These are phyloP conservation scores for Rhagophthalmus giganteus DNA, from an alignment of 2,888 invertebrate genomes.

Conservation along the genomic window DNA sequence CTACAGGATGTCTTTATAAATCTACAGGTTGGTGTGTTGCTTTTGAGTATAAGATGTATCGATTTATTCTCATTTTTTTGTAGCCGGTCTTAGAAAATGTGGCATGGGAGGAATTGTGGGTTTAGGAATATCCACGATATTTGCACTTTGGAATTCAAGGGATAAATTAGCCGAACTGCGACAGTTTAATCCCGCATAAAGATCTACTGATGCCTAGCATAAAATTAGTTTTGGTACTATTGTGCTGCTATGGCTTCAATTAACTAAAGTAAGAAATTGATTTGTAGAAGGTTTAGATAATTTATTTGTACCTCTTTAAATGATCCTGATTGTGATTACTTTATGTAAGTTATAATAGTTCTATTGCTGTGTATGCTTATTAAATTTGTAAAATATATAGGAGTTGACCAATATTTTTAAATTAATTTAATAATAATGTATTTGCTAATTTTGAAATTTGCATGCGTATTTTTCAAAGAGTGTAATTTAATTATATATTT, in stretches of 20 bases:
- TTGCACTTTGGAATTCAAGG: slow-evolving; percentile 70
- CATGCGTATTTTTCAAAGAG: too few relatives aligned
- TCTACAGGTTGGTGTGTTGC: slow-evolving; percentile 77
- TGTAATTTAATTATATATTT: too few relatives aligned
- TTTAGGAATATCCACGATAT: slow-evolving; percentile 77
- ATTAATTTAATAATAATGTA: too few relatives aligned
- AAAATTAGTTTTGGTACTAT: slow-evolving; percentile 2
- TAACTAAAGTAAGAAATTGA: neutral
- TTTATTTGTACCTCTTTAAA: neutral
- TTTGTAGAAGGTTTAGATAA: neutral
- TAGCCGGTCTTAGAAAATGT: slow-evolving; percentile 81
- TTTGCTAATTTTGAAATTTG: too few relatives aligned
- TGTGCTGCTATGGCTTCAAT: neutral
- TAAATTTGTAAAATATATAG: neutral
- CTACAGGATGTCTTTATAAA: slow-evolving; percentile 89
- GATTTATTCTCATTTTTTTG: too few relatives aligned
- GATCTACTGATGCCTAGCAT: slow-evolving; percentile 28
- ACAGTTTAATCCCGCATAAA: slow-evolving; percentile 61
- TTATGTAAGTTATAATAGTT: neutral
- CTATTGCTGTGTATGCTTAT: neutral
- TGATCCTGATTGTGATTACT: neutral
- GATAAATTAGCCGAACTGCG: slow-evolving; percentile 58
- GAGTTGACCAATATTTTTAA: too few relatives aligned
- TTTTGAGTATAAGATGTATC: too few relatives aligned
- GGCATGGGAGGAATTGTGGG: slow-evolving; percentile 85